Conservation (phyloP, 2,113 vertebrate genomes). For the Dipodomys ordii region DNA sequence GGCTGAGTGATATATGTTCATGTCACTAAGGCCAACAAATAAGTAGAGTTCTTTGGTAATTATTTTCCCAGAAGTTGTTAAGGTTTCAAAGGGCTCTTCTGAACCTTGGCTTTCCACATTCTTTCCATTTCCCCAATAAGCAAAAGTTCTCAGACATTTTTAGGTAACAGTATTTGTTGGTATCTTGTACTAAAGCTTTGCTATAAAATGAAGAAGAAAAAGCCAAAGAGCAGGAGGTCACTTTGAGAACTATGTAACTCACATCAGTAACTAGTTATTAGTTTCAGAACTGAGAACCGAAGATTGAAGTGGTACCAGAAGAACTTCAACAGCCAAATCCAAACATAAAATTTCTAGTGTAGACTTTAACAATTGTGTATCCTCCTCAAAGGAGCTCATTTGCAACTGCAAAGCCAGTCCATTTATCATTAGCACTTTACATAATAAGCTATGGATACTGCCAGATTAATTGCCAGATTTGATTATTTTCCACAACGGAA, state of each 20-base stretch:
- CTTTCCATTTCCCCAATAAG: neutral
- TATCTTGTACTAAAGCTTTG: neutral
- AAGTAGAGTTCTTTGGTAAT: neutral
- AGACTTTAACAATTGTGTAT: fast-evolving
- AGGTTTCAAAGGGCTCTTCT: neutral
- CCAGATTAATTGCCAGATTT: neutral
- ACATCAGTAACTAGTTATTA: neutral
- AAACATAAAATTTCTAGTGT: neutral
- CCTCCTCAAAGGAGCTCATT: neutral
- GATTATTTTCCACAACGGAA: neutral
- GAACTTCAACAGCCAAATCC: neutral
- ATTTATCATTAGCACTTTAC: neutral
- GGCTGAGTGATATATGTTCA: neutral
- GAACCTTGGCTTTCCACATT: neutral
- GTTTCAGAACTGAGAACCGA: neutral
- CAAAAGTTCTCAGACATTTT: neutral
- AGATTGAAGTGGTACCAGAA: neutral
- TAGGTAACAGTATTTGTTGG: neutral
- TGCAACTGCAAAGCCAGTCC: neutral
- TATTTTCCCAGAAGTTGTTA: neutral
- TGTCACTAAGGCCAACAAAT: neutral
- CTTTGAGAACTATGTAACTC: constrained; percentile 21
- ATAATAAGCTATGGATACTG: fast-evolving
- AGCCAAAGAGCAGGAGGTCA: neutral
- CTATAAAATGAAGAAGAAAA: neutral